Evolutionary conservation across 2,797 vertebrate genomes (phyloP), one percentile per base, ranked within the genome.

Genomic region (Labeo calbasu): DNA sequence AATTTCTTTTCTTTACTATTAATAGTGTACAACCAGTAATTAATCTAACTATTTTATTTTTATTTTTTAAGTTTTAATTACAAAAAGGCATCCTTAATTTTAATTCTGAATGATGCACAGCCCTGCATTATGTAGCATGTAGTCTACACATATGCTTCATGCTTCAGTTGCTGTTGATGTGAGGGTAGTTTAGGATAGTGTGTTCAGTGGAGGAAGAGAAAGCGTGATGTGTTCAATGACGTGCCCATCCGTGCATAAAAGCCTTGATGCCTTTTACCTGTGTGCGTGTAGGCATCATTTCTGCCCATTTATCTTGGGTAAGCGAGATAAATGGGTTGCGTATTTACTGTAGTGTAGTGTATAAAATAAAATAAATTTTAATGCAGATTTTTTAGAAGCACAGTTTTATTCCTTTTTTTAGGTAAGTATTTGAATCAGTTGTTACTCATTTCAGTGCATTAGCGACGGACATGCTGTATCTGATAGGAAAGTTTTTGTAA

Each of bases 121-220:
- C 23, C 23, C n/a, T 28, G 61, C 13, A 72, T 59, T 50, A 28
- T 28, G 15, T 23, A 81, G 5, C 43, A 32, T 71, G 71, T 50
- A 19, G 28, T 73, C 59, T 43, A 25, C 3, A 50, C 57, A 51
- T 63, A 81, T 87, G 28, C 25, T 65, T 32, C 79, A 91, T 90
- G 86, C 87, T 40, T 88, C 89, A 72, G 77, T 86, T 92, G 84
- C 91, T 85, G 81, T 84, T 86, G 81, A 89, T 84, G 84, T 63
- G 81, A 86, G 86, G 85, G 65, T 77, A 84, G 80, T 77, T 68
- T 36, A n/a, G 28, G 65, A 32, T 53, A 17, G 68, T 72, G 36
- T 23, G 28, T 86, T 51, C 43, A 21, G 36, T 19, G 81, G 9
- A 71, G 77, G 43, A 65, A 25, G 15, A 50, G 57, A 43, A 25